phyloP scores from a whole-genome alignment of 2,113 vertebrate genomes.

The Thinocorus orbignyianus region DNA sequence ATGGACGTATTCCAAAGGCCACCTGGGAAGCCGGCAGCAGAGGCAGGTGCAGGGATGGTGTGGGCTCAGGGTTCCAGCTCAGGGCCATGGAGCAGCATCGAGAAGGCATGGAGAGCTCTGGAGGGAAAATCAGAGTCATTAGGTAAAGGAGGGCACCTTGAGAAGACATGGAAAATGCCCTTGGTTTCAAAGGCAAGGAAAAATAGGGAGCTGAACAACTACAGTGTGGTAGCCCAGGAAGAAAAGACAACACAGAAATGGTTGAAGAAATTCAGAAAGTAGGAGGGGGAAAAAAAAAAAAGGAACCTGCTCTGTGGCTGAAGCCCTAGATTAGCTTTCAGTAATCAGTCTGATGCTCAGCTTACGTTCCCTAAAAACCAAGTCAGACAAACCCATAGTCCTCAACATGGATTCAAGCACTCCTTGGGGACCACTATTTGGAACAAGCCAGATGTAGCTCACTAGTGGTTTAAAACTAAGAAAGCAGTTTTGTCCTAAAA shows the following conservation, averaged over 20 bases:
- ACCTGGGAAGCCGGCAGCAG: neutral
- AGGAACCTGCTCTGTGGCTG: neutral
- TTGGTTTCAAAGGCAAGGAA: neutral
- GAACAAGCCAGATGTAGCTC: neutral
- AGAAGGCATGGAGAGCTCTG: neutral
- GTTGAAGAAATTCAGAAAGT: neutral
- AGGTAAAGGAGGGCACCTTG: neutral
- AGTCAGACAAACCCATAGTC: neutral
- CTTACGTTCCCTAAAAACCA: neutral
- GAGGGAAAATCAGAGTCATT: neutral
- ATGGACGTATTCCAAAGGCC: neutral
- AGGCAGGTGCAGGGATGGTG: neutral
- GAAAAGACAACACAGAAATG: neutral
- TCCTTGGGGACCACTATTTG: neutral
- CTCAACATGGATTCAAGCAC: neutral
- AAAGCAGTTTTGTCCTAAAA: neutral
- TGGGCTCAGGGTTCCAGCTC: neutral
- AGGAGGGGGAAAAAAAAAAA: neutral
- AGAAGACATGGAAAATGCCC: neutral
- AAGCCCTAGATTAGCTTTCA: neutral
- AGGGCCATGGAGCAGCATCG: fast-evolving
- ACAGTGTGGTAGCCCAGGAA: neutral
- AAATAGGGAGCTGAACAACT: neutral
- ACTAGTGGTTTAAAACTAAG: neutral
- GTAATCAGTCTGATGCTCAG: neutral